These are phyloP conservation scores for Leptopilina syphax DNA, from an alignment of 2,888 invertebrate species.

Conservation along the genomic window DNA sequence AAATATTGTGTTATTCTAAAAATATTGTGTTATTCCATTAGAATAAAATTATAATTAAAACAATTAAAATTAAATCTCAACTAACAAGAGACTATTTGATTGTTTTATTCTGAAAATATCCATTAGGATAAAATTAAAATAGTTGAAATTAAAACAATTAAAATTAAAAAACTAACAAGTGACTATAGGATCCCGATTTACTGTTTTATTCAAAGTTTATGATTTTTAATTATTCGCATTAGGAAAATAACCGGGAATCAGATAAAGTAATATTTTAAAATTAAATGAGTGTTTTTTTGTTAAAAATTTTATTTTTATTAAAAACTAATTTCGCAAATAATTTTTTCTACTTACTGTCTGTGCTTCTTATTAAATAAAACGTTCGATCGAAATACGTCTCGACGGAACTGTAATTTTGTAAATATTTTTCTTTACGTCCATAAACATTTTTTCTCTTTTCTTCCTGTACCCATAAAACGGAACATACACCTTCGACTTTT, in stretches of 20 bases:
- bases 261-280: no score
- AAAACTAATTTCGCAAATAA: background rate
- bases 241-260: no score
- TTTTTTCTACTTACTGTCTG: constrained; percentile 17
- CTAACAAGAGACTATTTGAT: no score
- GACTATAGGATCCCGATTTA: no score
- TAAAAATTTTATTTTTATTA: no score
- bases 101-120: background rate
- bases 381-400: constrained; percentile 31
- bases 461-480: constrained; percentile 25
- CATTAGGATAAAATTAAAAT: no score
- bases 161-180: background rate
- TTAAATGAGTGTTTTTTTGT: no score
- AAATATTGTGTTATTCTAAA: background rate
- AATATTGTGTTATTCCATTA: no score
- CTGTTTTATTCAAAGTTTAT: no score
- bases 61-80: background rate
- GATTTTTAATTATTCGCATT: no score
- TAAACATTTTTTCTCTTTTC: constrained; percentile 25
- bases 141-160: background rate
- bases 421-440: constrained; percentile 23
- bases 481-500: constrained; percentile 25
- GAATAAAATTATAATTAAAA: background rate
- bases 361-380: constrained; percentile 21
- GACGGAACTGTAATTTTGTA: constrained; percentile 18